A percentile compares a stretch with the other conserved stretches of the same genome.
Evolutionary conservation across 2,113 vertebrate genomes (phyloP).

Genomic region (Sebastes fasciatus): DNA sequence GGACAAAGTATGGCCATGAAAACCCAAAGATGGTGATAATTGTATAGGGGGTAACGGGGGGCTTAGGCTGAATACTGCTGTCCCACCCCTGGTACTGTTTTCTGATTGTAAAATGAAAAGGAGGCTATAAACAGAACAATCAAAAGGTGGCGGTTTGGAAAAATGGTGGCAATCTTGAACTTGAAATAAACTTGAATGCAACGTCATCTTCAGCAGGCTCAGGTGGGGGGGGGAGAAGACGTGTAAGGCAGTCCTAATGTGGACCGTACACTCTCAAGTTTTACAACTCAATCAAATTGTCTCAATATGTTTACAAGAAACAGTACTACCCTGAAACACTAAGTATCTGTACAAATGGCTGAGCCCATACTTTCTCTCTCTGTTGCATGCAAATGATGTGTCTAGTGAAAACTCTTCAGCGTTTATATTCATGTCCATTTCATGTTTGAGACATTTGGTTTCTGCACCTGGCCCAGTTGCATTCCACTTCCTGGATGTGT

Average conservation of each 20-base stretch:
- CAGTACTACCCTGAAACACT: slow-evolving; percentile 82
- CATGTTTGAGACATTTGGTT: slow-evolving; percentile 77
- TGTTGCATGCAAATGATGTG: slow-evolving; percentile 88
- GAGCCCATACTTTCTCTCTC: slow-evolving; percentile 82
- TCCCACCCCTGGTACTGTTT: slow-evolving; percentile 51
- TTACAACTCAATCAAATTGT: slow-evolving; percentile 80
- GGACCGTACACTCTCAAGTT: slow-evolving; percentile 65
- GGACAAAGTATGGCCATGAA: slow-evolving; percentile 58
- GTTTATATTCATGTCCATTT: slow-evolving; percentile 84
- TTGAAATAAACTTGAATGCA: slow-evolving; percentile 72
- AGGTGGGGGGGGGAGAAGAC: slow-evolving; percentile 52
- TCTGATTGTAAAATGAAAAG: slow-evolving; percentile 69
- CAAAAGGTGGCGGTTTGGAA: slow-evolving; percentile 61
- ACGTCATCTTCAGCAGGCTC: slow-evolving; percentile 54
- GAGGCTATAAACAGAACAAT: slow-evolving; percentile 74
- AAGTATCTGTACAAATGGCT: slow-evolving; percentile 83
- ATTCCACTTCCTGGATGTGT: slow-evolving; percentile 75
- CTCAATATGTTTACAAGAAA: slow-evolving; percentile 85
- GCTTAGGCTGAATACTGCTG: slow-evolving; percentile 22
- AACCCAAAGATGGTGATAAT: slow-evolving; percentile 79
- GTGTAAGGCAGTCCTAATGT: slow-evolving; percentile 42
- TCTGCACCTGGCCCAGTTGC: slow-evolving; percentile 70
- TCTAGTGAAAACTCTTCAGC: slow-evolving; percentile 85
- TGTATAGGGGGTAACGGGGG: slow-evolving; percentile 35
- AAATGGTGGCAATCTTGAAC: slow-evolving; percentile 72